Evolutionary conservation across 64 coral and sea anemone species (phyloP).

Genomic region (Stichodactyla helianthus): DNA sequence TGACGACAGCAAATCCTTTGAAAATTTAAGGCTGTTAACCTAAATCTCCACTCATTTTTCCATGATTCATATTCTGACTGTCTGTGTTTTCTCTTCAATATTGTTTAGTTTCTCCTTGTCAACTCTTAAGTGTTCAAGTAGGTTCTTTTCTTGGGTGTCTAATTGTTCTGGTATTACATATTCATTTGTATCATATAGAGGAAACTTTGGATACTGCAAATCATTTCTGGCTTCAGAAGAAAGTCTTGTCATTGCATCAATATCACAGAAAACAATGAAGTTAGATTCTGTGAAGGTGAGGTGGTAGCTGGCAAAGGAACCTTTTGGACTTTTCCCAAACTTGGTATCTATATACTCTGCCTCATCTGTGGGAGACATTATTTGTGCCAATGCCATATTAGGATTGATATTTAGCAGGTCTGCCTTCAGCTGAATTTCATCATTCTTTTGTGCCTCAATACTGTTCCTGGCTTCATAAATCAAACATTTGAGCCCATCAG

Average conservation of each 20-base stretch:
- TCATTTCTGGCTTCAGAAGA: background rate
- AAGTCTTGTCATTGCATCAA: background rate
- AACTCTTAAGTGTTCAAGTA: background rate
- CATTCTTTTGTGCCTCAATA: background rate
- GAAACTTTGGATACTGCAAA: background rate
- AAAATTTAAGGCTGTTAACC: slow-evolving; percentile 57
- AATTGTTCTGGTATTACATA: slow-evolving; percentile 17
- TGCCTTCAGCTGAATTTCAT: slow-evolving; percentile 17
- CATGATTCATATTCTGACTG: slow-evolving; percentile 34
- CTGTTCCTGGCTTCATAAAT: background rate
- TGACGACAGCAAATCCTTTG: background rate
- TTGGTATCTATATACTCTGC: background rate
- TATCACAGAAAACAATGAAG: slow-evolving; percentile 25
- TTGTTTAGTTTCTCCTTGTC: slow-evolving; percentile 26
- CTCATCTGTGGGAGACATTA: background rate
- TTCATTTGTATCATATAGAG: background rate
- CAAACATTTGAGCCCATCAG: no score
- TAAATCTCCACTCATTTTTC: slow-evolving; percentile 48
- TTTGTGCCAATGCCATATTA: slow-evolving; percentile 11
- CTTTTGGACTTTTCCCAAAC: slow-evolving; percentile 13
- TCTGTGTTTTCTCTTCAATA: slow-evolving; percentile 37
- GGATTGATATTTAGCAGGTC: slow-evolving; percentile 1
- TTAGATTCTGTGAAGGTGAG: slow-evolving; percentile 24
- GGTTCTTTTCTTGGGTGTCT: no score
- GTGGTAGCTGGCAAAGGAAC: slow-evolving; percentile 13